These are phyloP conservation scores for Epinephelus malabaricus DNA, from an alignment of 2,797 vertebrate genomes.

Conservation along the genomic window DNA sequence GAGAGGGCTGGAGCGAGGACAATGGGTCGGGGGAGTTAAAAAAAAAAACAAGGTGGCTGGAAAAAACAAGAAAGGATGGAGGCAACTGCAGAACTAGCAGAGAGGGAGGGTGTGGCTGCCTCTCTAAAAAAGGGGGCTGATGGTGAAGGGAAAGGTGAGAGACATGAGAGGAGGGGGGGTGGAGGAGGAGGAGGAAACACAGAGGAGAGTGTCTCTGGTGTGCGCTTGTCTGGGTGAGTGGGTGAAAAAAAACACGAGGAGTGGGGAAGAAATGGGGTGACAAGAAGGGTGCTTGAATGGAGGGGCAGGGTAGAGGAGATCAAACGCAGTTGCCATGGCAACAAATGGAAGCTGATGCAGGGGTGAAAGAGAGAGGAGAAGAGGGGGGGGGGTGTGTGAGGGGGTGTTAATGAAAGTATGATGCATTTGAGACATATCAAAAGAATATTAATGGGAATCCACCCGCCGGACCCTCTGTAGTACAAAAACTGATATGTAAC, in stretches of 20 bases:
- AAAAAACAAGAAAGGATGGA: conserved; percentile 39
- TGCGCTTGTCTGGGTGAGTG: conserved; percentile 2
- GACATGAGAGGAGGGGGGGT: conserved; percentile 11
- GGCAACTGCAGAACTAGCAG: conserved; percentile 29
- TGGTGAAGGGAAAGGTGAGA: conserved; percentile 43
- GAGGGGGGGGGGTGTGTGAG: conserved; percentile 1
- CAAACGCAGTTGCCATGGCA: conserved; percentile 84
- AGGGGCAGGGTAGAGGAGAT: conserved; percentile 66
- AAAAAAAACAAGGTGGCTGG: conserved; percentile 1
- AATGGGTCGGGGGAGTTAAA: conserved; percentile 11
- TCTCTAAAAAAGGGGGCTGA: conserved; percentile 6
- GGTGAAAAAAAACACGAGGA: conserved; percentile 4
- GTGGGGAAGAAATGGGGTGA: conserved; percentile 50
- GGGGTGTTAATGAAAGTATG: conserved; percentile 60
- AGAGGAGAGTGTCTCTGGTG: conserved; percentile 22
- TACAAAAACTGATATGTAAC: conserved; percentile 9
- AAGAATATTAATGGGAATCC: conserved; percentile 52
- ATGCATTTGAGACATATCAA: conserved; percentile 38
- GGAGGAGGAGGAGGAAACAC: conserved; percentile 23
- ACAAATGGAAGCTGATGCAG: conserved; percentile 82
- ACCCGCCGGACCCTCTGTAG: conserved; percentile 34
- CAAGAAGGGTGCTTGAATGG: conserved; percentile 47
- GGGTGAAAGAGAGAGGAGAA: conserved; percentile 33
- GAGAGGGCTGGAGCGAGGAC: conserved; percentile 16
- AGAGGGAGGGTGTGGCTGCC: conserved; percentile 49